Evolutionary conservation across 2,888 invertebrate genomes (phyloP).

Genomic region (Tanypteryx hageni): DNA sequence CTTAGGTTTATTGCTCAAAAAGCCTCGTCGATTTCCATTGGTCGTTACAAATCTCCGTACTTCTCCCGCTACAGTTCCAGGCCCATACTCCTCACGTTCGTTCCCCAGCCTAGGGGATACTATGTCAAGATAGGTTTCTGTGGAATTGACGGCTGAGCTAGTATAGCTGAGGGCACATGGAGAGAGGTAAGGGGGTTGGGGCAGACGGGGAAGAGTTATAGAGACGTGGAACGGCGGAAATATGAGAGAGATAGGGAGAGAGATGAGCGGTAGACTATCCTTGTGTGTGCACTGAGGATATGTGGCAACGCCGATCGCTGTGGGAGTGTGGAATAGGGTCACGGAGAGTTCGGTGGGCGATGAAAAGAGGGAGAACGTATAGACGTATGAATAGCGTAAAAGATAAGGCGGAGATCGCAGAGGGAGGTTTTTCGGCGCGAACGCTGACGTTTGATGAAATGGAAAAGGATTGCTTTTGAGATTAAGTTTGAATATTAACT

Average conservation of each 20-base stretch:
- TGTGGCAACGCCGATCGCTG: conserved; percentile 12
- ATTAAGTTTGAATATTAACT: conserved; percentile 46
- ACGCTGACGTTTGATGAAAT: background rate
- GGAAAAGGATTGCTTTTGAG: conserved; percentile 11
- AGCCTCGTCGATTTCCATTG: conserved; percentile 22
- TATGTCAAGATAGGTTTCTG: conserved; percentile 59
- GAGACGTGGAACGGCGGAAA: background rate
- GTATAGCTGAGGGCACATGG: background rate
- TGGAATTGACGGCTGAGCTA: conserved; percentile 30
- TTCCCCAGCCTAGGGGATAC: conserved; percentile 40
- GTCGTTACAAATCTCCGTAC: conserved; percentile 32
- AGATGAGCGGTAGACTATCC: background rate
- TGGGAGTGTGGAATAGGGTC: conserved; percentile 25
- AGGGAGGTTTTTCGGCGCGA: background rate
- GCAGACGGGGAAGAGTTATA: background rate
- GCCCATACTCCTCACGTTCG: background rate
- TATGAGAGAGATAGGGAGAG: background rate
- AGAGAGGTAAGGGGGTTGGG: background rate
- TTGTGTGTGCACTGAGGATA: background rate
- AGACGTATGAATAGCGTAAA: conserved; percentile 37
- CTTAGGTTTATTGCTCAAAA: background rate
- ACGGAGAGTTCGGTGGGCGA: background rate
- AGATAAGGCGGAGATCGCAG: conserved; percentile 16
- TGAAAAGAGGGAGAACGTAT: background rate
- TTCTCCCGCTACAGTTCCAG: background rate